Evolutionary conservation across 2,797 vertebrate genomes (phyloP).

Genomic region (Novumbra hubbsi): DNA sequence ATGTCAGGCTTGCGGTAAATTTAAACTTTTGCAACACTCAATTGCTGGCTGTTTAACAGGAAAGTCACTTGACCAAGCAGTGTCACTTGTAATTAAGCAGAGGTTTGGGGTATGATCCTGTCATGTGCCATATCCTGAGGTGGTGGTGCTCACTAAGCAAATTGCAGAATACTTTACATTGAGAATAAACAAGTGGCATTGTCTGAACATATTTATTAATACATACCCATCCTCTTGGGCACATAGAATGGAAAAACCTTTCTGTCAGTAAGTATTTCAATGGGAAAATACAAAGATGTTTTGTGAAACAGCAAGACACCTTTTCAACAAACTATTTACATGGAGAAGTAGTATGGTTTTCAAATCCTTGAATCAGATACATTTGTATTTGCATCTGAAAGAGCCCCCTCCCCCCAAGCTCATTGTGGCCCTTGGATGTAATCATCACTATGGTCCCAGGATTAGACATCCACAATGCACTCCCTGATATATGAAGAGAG

Average conservation of each 20-base stretch:
- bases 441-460: neutral
- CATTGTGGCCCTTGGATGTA: neutral
- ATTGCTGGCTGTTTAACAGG: too few species aligned
- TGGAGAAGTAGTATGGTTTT: conserved; percentile 1
- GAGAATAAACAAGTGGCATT: neutral
- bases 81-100: too few species aligned
- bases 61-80: too few species aligned
- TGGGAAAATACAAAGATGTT: neutral
- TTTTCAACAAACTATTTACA: neutral
- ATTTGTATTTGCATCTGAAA: conserved; percentile 10
- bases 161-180: neutral
- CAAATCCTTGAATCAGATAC: neutral
- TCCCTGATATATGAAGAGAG: neutral
- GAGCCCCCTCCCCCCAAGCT: neutral
- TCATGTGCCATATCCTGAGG: too few species aligned
- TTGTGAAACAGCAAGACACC: neutral
- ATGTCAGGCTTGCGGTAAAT: too few species aligned
- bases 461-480: neutral
- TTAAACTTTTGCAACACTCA: too few species aligned
- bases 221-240: neutral
- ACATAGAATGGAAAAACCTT: neutral
- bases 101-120: too few species aligned
- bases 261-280: conserved; percentile 3
- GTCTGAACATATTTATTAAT: neutral
- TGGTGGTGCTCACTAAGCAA: neutral